Percentiles rank a stretch among this genome's conserved stretches.
These are phyloP conservation scores for Buathra laborator DNA, from an alignment of 2,888 invertebrate genomes.

Conservation along the genomic window DNA sequence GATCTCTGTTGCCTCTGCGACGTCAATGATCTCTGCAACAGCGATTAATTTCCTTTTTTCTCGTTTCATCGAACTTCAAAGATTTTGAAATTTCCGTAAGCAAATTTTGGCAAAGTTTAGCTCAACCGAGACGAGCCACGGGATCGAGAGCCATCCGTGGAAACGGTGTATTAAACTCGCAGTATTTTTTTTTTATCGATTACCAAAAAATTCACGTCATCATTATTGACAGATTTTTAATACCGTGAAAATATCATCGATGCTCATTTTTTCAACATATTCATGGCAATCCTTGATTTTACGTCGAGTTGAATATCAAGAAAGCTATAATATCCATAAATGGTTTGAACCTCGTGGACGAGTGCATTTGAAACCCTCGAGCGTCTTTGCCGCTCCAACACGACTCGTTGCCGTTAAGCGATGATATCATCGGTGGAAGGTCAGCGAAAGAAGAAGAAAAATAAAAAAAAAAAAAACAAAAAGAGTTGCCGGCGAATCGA, in stretches of 20 bases:
- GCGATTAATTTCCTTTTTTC: constrained; percentile 20
- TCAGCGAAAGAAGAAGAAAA: constrained; percentile 33
- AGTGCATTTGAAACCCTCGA: constrained; percentile 29
- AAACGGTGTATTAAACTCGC: constrained; percentile 20
- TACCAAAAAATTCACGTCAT: constrained; percentile 51
- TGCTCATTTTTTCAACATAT: constrained; percentile 41
- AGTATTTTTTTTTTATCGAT: constrained; percentile 4
- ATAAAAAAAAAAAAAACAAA: constrained; percentile 27
- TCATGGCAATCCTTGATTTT: constrained; percentile 22
- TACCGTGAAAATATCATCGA: constrained; percentile 33
- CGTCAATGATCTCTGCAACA: constrained; percentile 66
- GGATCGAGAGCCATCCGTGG: constrained; percentile 29
- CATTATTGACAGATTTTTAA: constrained; percentile 27
- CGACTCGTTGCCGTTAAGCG: constrained; percentile 22
- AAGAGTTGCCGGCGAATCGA: constrained; percentile 40
- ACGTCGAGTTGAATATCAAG: neutral
- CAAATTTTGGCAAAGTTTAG: neutral
- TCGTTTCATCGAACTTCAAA: neutral
- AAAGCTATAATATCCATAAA: constrained; percentile 57
- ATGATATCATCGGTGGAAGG: constrained; percentile 63
- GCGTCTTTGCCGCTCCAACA: constrained; percentile 6
- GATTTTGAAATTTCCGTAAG: neutral
- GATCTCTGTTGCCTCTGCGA: constrained; percentile 71
- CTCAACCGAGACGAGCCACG: constrained; percentile 1
- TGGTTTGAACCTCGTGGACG: constrained; percentile 36